These are phyloP conservation scores for Schmidtea mediterranea DNA, from an alignment of 1,140 invertebrate species.

Conservation along the genomic window DNA sequence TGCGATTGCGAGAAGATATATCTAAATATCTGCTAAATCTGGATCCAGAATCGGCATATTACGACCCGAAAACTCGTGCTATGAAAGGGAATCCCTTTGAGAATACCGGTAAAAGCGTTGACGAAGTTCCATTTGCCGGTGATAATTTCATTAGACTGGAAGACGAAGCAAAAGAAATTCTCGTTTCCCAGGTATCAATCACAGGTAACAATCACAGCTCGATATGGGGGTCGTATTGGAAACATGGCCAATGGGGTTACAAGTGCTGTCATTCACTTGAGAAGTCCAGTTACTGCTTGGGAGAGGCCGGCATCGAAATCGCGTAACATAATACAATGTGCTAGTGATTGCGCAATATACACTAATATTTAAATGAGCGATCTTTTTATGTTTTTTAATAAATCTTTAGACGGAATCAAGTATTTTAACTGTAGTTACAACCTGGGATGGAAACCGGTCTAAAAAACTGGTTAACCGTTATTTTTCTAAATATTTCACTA, in stretches of 20 bases:
- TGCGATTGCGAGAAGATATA: conserved; percentile 88
- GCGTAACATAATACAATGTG: no score
- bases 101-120: conserved; percentile 11
- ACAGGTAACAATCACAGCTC: conserved; percentile 79
- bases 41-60: conserved; percentile 84
- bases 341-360: no score
- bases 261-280: conserved; percentile 77
- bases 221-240: conserved; percentile 83
- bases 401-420: no score
- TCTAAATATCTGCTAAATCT: conserved; percentile 91
- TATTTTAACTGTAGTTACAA: no score
- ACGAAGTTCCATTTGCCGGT: conserved; percentile 33
- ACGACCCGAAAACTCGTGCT: conserved; percentile 87
- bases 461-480: no score
- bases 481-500: no score
- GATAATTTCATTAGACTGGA: conserved; percentile 81
- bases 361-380: no score
- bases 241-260: conserved; percentile 66
- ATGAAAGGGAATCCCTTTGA: conserved; percentile 81
- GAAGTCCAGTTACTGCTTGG: conserved; percentile 47
- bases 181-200: conserved; percentile 77
- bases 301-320: conserved; percentile 16
- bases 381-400: no score
- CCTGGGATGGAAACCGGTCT: no score
- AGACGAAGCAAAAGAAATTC: conserved; percentile 67